These are phyloP conservation scores for Hesperia comma DNA, from an alignment of 2,888 invertebrate species.

Conservation along the genomic window DNA sequence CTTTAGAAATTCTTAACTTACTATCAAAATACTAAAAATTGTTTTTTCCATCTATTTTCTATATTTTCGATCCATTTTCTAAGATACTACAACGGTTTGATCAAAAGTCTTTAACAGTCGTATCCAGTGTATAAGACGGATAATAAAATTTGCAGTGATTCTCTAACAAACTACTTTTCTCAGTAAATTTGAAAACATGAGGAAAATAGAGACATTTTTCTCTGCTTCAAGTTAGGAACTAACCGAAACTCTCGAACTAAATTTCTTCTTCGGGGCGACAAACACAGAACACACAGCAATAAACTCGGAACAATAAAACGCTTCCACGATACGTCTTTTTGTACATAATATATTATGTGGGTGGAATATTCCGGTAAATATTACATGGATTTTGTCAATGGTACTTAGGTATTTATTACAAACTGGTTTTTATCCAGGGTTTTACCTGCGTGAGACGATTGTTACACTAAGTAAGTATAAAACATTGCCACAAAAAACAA, in stretches of 20 bases:
- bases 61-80: no score
- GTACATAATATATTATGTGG: conserved; percentile 28
- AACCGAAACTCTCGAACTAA: conserved; percentile 37
- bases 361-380: neutral
- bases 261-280: conserved; percentile 35
- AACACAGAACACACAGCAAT: conserved; percentile 34
- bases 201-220: conserved; percentile 33
- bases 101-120: neutral
- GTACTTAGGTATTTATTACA: no score
- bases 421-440: no score
- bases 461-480: no score
- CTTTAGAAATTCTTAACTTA: no score
- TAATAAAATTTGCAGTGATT: conserved; percentile 11
- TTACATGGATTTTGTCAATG: neutral
- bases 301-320: conserved; percentile 35
- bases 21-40: no score
- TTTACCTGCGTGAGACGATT: no score
- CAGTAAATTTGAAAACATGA: conserved; percentile 24
- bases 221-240: conserved; percentile 32
- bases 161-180: conserved; percentile 22
- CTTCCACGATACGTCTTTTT: conserved; percentile 26
- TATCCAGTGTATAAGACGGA: neutral
- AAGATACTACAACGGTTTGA: no score
- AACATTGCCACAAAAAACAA: no score
- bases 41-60: no score